Conservation (phyloP, 1,140 invertebrate species). For the Trachymyrmex septentrionalis region DNA sequence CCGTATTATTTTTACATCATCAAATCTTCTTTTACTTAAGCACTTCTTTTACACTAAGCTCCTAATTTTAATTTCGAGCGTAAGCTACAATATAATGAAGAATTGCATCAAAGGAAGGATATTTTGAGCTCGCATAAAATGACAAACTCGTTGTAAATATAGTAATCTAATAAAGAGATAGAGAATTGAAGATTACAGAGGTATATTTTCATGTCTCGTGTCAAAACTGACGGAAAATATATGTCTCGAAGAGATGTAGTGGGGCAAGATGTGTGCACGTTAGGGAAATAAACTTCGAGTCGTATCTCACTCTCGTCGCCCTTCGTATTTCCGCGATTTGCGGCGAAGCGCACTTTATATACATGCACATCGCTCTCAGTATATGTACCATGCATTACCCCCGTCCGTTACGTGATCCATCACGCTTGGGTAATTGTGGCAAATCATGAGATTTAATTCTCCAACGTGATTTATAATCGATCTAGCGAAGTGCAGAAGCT, state of each 20-base stretch:
- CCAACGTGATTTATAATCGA: slow-evolving; percentile 35
- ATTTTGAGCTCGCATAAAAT: neutral
- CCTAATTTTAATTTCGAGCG: slow-evolving; percentile 8
- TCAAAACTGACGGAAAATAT: slow-evolving; percentile 3
- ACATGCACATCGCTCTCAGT: neutral
- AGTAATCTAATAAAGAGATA: neutral
- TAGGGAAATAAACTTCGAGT: slow-evolving; percentile 40
- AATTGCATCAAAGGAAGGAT: neutral
- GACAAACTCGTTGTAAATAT: neutral
- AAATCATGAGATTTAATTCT: slow-evolving; percentile 33
- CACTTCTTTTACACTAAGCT: no score
- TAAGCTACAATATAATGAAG: neutral
- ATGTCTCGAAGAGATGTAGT: neutral
- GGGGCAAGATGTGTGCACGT: neutral
- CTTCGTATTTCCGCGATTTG: slow-evolving; percentile 14
- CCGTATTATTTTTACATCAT: neutral
- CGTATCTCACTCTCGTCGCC: slow-evolving; percentile 9
- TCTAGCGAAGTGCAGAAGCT: neutral
- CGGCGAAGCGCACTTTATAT: neutral
- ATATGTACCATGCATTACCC: neutral
- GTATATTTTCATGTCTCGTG: neutral
- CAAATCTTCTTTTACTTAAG: neutral
- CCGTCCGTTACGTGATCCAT: neutral
- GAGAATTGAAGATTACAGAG: slow-evolving; percentile 1
- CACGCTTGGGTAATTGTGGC: slow-evolving; percentile 26